Conservation (phyloP, 2,797 vertebrate genomes). For the Parotocinclus haroldoi region DNA sequence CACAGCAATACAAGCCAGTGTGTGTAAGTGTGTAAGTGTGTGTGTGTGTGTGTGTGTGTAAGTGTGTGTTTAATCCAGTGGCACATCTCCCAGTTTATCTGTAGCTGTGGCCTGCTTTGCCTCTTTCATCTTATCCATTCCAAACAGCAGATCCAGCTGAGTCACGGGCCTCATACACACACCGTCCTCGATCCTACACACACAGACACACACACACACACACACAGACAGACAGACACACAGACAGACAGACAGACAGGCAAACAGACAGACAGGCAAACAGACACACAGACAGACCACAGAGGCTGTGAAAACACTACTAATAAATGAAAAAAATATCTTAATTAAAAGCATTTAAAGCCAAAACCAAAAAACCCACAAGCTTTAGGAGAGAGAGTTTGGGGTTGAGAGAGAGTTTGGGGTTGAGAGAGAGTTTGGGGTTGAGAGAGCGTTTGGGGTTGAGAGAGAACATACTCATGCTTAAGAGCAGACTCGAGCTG, state of each 20-base stretch:
- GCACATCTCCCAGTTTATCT: slow-evolving; percentile 55
- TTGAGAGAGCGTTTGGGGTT: not conserved
- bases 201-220: slow-evolving; percentile 15
- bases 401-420: not conserved
- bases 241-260: not conserved
- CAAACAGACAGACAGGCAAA: no score
- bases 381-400: no score
- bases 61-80: slow-evolving; percentile 63
- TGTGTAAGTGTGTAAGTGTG: not conserved
- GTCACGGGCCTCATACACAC: slow-evolving; percentile 70
- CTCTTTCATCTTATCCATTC: slow-evolving; percentile 78
- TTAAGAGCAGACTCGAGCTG: slow-evolving; percentile 59
- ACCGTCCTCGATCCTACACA: slow-evolving; percentile 54
- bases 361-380: no score
- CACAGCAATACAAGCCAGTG: no score
- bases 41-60: slow-evolving; percentile 33
- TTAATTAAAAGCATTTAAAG: no score
- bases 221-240: slow-evolving; percentile 1
- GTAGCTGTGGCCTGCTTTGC: slow-evolving; percentile 63
- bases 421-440: not conserved
- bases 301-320: no score
- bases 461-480: slow-evolving; percentile 59
- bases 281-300: no score
- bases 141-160: slow-evolving; percentile 77
- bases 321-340: no score